phyloP scores from a whole-genome alignment of 2,797 vertebrate genomes.

The Sebastes steindachneri region DNA sequence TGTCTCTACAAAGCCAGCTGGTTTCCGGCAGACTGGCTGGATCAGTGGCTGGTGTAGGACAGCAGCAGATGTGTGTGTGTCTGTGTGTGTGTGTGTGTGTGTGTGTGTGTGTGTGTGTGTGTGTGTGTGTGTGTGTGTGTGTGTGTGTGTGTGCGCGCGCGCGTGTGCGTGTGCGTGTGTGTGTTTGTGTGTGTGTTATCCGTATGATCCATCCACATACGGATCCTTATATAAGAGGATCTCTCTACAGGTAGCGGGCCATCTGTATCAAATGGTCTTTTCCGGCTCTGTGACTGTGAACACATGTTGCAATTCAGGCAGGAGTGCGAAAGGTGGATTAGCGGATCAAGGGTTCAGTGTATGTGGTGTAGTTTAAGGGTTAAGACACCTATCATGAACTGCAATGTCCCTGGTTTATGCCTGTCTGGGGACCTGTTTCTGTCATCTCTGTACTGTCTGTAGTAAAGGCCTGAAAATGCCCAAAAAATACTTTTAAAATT shows the following conservation, averaged over 20 bases:
- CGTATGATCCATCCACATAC: conserved; percentile 52
- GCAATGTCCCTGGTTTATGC: neutral
- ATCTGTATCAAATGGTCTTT: conserved; percentile 52
- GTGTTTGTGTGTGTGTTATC: conserved; percentile 57
- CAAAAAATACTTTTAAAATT: neutral
- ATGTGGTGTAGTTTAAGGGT: neutral
- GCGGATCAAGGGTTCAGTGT: neutral
- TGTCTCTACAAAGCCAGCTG: conserved; percentile 49
- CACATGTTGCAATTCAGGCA: conserved; percentile 18
- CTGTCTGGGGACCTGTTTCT: neutral
- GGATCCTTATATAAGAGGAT: conserved; percentile 70
- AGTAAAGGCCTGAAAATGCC: neutral
- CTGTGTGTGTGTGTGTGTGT: too few species aligned
- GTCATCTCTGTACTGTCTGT: neutral
- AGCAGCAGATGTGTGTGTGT: conserved; percentile 58
- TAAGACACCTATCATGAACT: neutral
- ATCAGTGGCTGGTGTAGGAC: conserved; percentile 61
- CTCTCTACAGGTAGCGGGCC: conserved; percentile 59
- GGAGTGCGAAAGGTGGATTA: conserved; percentile 26
- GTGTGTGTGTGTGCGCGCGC: conserved; percentile 50
- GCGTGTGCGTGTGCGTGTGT: conserved; percentile 6
- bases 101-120: conserved; percentile 55
- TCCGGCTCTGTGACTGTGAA: conserved; percentile 5
- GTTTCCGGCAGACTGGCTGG: conserved; percentile 47
- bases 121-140: neutral